A percentile compares a stretch with the other conserved stretches of the same genome.
Conservation (phyloP, 2,113 vertebrate species). For the Ptyas mucosa region DNA sequence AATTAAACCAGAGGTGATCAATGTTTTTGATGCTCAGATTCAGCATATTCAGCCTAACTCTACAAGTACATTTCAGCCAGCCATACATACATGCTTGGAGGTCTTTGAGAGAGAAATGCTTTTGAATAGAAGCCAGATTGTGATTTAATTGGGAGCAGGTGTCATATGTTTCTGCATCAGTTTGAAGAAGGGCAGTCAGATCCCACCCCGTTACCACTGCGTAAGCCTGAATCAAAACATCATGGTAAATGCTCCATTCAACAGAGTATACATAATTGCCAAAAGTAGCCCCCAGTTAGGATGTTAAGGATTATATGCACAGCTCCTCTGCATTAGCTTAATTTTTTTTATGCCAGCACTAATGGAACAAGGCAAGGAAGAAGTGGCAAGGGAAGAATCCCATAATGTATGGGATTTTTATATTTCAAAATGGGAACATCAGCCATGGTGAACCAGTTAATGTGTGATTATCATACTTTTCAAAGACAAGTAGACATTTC, state of each 20-base stretch:
- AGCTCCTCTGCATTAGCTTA: neutral
- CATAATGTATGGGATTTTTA: neutral
- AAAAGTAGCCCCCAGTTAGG: neutral
- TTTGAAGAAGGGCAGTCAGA: neutral
- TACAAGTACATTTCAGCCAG: slow-evolving; percentile 1
- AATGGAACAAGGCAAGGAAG: neutral
- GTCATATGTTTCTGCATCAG: slow-evolving; percentile 31
- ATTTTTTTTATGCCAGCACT: neutral
- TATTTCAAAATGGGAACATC: neutral
- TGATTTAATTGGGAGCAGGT: slow-evolving; percentile 48
- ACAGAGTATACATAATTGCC: neutral
- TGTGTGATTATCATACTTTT: neutral
- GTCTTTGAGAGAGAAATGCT: slow-evolving; percentile 3
- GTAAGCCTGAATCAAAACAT: neutral
- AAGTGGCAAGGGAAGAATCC: neutral
- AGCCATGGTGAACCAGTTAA: neutral
- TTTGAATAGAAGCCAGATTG: slow-evolving; percentile 41
- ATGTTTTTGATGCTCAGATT: neutral
- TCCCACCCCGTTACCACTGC: neutral
- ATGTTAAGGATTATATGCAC: neutral
- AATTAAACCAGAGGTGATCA: neutral
- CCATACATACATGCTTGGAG: neutral
- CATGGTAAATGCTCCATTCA: neutral
- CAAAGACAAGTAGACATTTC: neutral
- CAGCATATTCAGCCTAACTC: neutral